These are phyloP conservation scores for Caenorhabditis imperialis DNA, from an alignment of 2,888 invertebrate species.

Conservation along the genomic window DNA sequence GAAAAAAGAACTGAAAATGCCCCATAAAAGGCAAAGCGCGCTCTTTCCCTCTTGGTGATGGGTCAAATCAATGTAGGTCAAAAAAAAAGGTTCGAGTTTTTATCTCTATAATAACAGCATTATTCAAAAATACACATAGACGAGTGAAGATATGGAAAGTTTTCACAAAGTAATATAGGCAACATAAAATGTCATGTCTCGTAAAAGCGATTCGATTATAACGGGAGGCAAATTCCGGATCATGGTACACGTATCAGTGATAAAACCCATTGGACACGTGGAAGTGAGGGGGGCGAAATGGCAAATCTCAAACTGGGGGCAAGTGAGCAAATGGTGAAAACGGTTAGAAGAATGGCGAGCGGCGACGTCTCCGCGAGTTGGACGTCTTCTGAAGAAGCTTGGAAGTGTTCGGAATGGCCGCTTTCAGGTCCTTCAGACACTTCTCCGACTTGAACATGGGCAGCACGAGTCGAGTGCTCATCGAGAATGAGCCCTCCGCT, in stretches of 20 bases:
- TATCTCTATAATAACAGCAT: too few species aligned
- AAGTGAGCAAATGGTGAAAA: neutral
- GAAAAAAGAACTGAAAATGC: too few species aligned
- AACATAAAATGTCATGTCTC: too few species aligned
- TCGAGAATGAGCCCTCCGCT: slow-evolving; percentile 64
- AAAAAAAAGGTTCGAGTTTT: too few species aligned
- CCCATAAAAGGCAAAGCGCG: too few species aligned
- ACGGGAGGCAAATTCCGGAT: neutral
- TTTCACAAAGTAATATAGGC: too few species aligned
- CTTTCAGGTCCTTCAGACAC: slow-evolving; percentile 64
- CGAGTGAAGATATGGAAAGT: too few species aligned
- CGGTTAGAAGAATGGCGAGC: neutral
- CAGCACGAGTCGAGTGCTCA: slow-evolving; percentile 62
- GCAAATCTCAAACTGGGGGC: slow-evolving; percentile 17
- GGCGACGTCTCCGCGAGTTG: too few species aligned
- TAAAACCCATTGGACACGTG: slow-evolving; percentile 41
- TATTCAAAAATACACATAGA: too few species aligned
- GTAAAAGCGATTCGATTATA: too few species aligned
- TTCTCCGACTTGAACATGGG: slow-evolving; percentile 56
- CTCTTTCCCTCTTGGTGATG: too few species aligned
- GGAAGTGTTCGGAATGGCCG: slow-evolving; percentile 64
- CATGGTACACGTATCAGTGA: slow-evolving; percentile 43
- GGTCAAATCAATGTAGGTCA: too few species aligned
- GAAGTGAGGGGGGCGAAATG: slow-evolving; percentile 15
- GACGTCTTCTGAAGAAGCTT: slow-evolving; percentile 48